Evolutionary conservation across 2,888 invertebrate genomes (phyloP).

Genomic region (Megalurothrips usitatus): DNA sequence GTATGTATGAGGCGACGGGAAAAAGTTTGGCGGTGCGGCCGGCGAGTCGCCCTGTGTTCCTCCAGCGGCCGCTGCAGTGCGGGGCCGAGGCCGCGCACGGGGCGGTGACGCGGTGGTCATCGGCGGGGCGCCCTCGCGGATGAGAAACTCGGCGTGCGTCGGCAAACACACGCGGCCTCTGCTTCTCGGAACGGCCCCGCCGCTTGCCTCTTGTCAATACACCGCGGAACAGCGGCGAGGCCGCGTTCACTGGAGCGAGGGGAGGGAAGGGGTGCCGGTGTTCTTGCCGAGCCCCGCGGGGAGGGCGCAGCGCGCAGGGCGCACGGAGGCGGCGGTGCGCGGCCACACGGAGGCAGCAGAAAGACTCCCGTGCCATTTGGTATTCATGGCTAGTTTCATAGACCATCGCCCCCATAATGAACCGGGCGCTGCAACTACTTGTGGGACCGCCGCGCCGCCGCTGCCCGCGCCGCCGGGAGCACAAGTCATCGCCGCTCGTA

Average conservation of each 20-base stretch:
- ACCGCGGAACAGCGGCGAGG: too few relatives aligned
- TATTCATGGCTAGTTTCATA: slow-evolving; percentile 20
- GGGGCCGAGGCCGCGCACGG: background rate
- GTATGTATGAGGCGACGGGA: background rate
- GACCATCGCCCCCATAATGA: background rate
- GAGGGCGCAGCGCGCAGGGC: background rate
- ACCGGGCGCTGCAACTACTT: background rate
- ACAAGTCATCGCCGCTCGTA: too few relatives aligned
- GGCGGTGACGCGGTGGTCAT: background rate
- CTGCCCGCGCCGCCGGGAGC: too few relatives aligned
- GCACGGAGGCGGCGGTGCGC: background rate
- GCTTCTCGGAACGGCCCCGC: too few relatives aligned
- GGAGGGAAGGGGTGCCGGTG: background rate
- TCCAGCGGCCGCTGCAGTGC: background rate
- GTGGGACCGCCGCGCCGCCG: background rate
- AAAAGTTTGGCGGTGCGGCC: too few relatives aligned
- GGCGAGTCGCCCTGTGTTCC: too few relatives aligned
- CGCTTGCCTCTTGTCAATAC: too few relatives aligned
- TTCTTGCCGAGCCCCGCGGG: background rate
- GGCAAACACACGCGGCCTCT: too few relatives aligned
- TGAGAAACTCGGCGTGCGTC: too few relatives aligned
- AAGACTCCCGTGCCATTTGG: background rate
- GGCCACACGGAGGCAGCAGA: background rate
- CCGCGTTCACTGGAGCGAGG: too few relatives aligned
- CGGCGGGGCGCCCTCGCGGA: too few relatives aligned